Evolutionary conservation across 2,797 vertebrate genomes (phyloP), one percentile per base, ranked within the genome.

Genomic region (Hippopotamyrus pictus): DNA sequence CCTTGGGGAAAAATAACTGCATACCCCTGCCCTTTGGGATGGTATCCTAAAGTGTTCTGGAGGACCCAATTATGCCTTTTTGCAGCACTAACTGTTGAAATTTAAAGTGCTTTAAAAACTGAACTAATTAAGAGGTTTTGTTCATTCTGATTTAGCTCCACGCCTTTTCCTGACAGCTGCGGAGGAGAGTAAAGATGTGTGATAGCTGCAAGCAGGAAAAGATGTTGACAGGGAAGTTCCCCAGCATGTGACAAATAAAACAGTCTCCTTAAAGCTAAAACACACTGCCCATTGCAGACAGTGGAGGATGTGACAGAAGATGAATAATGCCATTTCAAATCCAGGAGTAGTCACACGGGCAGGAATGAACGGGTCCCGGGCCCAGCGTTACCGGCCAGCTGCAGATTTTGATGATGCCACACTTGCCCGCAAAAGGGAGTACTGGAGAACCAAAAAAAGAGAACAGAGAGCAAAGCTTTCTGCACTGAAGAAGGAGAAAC

Each of bases 391-490:
- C 92, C 93, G 93, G 48, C 94, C 95, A 0, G 95, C 94, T 5
- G 93, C 95, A 0, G 92, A 95, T 79, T 95, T 92, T 3, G 96
- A 96, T 9, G 94, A 96, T 11, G 94, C 92, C 92, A 95, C 94
- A 0, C 94, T 96, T 0, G 94, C 95, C 22, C 94, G 94, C 57
- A 97, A 96, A 92, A 94, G 96, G 89, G 95, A 96, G 89, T 97
- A 97, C 92, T 97, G 96, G 96, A 95, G 95, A 88, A 96, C 90
- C 86, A 96, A 96, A 93, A 97, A 97, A 88, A 93, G 96, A 51
- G 95, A 96, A 91, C 96, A 96, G 92, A 94, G 96, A 91, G 96
- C 96, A 48, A 94, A 93, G 17, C 91, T 94, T 88, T 93, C 94
- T 0, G 92, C 92, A 89, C 41, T 86, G 41, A 91, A 87, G 9